These are phyloP conservation scores for Neoarius graeffei DNA, from an alignment of 2,113 vertebrate species.

Conservation along the genomic window DNA sequence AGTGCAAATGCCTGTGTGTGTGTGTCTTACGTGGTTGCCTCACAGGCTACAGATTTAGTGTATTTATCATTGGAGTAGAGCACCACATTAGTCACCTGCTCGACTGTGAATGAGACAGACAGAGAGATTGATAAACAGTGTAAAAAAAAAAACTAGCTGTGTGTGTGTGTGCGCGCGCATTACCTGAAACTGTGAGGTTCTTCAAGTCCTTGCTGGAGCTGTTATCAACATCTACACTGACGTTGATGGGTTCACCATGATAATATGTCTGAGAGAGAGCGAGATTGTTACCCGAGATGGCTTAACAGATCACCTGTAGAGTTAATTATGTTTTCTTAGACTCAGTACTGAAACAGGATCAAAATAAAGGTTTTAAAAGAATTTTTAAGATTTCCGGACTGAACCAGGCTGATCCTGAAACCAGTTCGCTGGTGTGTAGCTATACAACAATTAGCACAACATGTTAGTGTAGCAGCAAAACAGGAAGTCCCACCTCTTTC, in stretches of 20 bases:
- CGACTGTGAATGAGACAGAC: conserved; percentile 71
- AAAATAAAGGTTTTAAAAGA: background rate
- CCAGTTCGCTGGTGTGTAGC: background rate
- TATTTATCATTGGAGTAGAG: conserved; percentile 93
- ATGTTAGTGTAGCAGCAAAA: background rate
- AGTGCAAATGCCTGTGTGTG: conserved; percentile 37
- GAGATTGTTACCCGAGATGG: background rate
- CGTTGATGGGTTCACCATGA: conserved; percentile 85
- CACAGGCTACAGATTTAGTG: conserved; percentile 82
- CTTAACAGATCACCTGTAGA: background rate
- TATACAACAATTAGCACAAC: background rate
- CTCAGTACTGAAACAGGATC: background rate
- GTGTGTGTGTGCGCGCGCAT: conserved; percentile 22
- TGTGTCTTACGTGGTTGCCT: conserved; percentile 81
- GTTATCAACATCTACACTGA: conserved; percentile 83
- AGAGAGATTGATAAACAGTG: background rate
- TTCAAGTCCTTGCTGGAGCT: conserved; percentile 87
- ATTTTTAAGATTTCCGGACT: background rate
- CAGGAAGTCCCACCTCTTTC: conserved; percentile 81
- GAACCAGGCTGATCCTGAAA: background rate
- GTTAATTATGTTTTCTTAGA: background rate
- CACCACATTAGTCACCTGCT: conserved; percentile 89
- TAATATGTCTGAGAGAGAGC: conserved; percentile 79
- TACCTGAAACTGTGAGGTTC: conserved; percentile 85
- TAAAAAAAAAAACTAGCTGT: background rate